Conservation (phyloP, 2,888 invertebrate genomes). For the Aphodius sticticus region DNA sequence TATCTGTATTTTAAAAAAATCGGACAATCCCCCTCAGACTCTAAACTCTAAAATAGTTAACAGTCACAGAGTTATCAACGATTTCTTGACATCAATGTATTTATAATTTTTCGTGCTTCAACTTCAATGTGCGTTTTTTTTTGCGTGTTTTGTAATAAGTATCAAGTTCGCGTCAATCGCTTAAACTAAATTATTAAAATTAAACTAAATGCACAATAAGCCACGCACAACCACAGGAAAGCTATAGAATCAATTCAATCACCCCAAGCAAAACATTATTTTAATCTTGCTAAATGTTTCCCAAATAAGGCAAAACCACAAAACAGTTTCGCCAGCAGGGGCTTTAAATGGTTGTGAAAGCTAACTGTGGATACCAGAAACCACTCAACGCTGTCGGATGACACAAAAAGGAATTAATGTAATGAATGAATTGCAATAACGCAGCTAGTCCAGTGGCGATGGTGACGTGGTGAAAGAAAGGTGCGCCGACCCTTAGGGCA, state of each 20-base stretch:
- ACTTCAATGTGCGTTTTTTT: too few relatives aligned
- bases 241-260: not conserved
- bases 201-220: too few relatives aligned
- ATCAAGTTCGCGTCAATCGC: too few relatives aligned
- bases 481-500: not conserved
- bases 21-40: too few relatives aligned
- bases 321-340: not conserved
- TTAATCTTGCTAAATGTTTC: not conserved
- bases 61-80: too few relatives aligned
- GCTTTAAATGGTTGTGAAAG: not conserved
- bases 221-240: not conserved
- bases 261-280: not conserved
- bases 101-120: too few relatives aligned
- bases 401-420: constrained; percentile 26
- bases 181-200: too few relatives aligned
- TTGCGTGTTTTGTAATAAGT: too few relatives aligned
- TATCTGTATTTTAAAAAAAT: too few relatives aligned
- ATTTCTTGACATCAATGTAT: too few relatives aligned
- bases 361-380: not conserved
- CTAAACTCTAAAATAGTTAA: too few relatives aligned
- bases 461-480: not conserved
- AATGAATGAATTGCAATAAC: constrained; percentile 29
- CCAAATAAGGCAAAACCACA: not conserved
- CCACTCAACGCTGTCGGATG: not conserved
- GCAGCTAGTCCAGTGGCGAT: not conserved